phyloP scores from a whole-genome alignment of 2,797 vertebrate genomes.

The Sorex maritimensis region DNA sequence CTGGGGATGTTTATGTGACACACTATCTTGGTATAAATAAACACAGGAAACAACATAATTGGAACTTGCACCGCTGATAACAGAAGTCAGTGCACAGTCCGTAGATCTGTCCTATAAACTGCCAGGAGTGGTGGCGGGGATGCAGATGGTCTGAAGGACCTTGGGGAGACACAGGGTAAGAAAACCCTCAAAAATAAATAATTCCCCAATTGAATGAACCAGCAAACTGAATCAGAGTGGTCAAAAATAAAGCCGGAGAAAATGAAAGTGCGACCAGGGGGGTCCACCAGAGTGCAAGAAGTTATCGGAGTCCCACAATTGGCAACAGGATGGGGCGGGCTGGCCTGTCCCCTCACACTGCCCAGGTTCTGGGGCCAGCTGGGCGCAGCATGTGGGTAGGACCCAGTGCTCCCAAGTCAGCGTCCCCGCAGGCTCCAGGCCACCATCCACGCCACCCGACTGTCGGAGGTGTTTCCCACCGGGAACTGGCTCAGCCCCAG shows the following conservation, averaged over 20 bases:
- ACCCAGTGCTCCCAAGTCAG: no score
- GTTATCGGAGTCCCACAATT: no score
- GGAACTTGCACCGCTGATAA: slow-evolving; percentile 76
- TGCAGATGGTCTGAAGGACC: slow-evolving; percentile 65
- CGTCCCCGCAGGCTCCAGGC: no score
- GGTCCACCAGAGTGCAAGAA: no score
- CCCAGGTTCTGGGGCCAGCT: no score
- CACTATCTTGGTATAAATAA: slow-evolving; percentile 88
- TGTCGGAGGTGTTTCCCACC: no score
- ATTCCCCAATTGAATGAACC: slow-evolving; percentile 78
- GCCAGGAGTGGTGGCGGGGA: background rate
- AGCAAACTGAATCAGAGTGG: slow-evolving; percentile 59
- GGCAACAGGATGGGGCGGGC: no score
- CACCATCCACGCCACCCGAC: no score
- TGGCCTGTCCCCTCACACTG: no score
- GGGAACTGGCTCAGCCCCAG: no score
- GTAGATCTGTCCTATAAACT: slow-evolving; percentile 37
- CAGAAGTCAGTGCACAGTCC: slow-evolving; percentile 69
- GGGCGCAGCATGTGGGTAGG: no score
- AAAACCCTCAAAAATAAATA: slow-evolving; percentile 75
- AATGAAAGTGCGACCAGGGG: background rate
- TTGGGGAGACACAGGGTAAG: background rate
- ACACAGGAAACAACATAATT: slow-evolving; percentile 87
- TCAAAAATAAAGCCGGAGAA: slow-evolving; percentile 55
- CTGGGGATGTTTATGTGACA: slow-evolving; percentile 83